Percentiles rank a stretch among this genome's conserved stretches.
These are phyloP conservation scores for Anisognathus igniventris DNA, from an alignment of 2,797 vertebrate genomes.

Conservation along the genomic window DNA sequence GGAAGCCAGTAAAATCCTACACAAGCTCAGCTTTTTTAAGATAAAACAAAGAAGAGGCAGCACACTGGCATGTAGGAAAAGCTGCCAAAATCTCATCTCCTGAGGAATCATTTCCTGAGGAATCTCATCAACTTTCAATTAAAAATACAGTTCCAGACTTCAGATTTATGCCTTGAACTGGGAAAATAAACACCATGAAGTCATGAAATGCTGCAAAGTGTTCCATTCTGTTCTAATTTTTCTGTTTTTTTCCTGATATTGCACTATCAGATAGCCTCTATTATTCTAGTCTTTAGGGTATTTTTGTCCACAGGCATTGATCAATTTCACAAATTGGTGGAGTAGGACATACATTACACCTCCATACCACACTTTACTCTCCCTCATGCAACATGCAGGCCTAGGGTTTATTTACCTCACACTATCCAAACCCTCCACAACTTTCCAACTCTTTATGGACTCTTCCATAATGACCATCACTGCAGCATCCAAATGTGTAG, in stretches of 20 bases:
- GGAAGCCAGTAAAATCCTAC: not conserved
- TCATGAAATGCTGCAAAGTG: not conserved
- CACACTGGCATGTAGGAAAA: not conserved
- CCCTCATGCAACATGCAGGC: rapidly evolving
- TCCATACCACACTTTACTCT: not conserved
- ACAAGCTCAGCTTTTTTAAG: not conserved
- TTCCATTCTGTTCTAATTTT: not conserved
- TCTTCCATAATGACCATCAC: not conserved
- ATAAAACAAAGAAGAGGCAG: not conserved
- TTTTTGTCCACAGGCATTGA: not conserved
- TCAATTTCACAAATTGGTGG: not conserved
- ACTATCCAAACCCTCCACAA: not conserved
- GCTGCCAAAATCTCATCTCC: not conserved
- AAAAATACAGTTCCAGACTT: not conserved
- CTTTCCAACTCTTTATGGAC: not conserved
- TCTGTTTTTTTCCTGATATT: not conserved
- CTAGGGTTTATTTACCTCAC: not conserved
- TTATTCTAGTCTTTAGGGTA: rapidly evolving
- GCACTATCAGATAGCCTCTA: not conserved
- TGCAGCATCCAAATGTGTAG: not conserved
- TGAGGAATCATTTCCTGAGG: too few species aligned
- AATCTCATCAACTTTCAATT: not conserved
- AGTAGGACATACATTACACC: not conserved
- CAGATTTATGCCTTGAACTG: not conserved
- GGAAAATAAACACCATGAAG: not conserved